Base-by-base conservation (phyloP, 2,113 vertebrate species). In the Austrofundulus limnaeus region DNA sequence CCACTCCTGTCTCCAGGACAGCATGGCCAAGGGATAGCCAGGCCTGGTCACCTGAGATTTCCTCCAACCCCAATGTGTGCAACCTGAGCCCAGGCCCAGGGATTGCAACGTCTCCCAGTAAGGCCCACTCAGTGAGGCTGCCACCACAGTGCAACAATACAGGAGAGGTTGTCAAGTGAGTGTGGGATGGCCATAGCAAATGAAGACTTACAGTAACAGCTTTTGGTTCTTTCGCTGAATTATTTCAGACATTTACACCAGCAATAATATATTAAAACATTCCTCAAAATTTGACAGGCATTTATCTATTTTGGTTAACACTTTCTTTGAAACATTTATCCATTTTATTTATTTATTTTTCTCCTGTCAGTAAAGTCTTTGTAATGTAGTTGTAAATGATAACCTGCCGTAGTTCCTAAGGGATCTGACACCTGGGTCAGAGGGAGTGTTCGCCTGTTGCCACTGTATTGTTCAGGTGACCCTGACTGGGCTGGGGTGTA, bases 41-140 rank as follows among this genome's bases (percentile, higher is more conserved):
- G 65, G 19, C 25, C 61, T 28, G 71, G 92, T 92, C 87, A 92
- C 90, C 87, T 91, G 91, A 93, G 92, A 92, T 92, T 92, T 92
- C 82, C 85, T 89, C 83, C 83, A 90, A 90, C 87, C 86, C 84
- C 81, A 64, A 83, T 74, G 63, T 66, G 68, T 81, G 91, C 85
- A 91, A 93, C 87, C 82, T 2, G 90, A 93, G 75, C 87, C 67
- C 28, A 43, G 78, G 71, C 85, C 80, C 78, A 80, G 86, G 87
- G 89, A 91, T 90, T 90, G 89, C 86, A 81, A 52, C 52, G 75
- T 90, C 86, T 87, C 84, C 84, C 87, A 82, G 84, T 74, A 68
- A 78, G 78, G 68, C 74, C 82, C 81, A 82, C 71, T 85, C 82
- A 77, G 74, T 64, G 61, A 48, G 56, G 47, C 80, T 21, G 45